Evolutionary conservation across 2,888 invertebrate genomes (phyloP).

Genomic region (Portevinia maculata): DNA sequence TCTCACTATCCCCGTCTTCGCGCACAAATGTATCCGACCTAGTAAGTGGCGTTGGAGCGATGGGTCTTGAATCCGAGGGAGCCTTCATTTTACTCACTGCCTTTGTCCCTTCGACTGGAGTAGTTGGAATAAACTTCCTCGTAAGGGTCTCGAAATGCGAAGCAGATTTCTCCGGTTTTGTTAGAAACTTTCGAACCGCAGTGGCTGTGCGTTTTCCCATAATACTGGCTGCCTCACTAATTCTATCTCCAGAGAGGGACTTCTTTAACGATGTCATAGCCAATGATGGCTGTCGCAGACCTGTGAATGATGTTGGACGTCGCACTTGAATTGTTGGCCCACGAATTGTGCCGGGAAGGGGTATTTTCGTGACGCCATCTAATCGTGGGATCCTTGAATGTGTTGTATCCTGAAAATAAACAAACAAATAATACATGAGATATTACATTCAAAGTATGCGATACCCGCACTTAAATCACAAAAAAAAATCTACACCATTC

Average conservation of each 20-base stretch:
- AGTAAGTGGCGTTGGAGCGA: slow-evolving; percentile 75
- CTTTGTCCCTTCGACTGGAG: slow-evolving; percentile 75
- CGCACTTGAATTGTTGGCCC: slow-evolving; percentile 75
- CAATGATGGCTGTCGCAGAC: slow-evolving; percentile 72
- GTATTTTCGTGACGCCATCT: slow-evolving; percentile 80
- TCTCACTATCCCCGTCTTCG: slow-evolving; percentile 76
- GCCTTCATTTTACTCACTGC: slow-evolving; percentile 61
- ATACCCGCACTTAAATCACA: slow-evolving; percentile 29
- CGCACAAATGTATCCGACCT: slow-evolving; percentile 82
- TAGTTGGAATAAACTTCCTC: slow-evolving; percentile 70
- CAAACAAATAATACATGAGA: neutral
- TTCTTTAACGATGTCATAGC: slow-evolving; percentile 77
- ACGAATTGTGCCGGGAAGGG: slow-evolving; percentile 79
- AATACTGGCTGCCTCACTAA: slow-evolving; percentile 79
- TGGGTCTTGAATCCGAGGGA: slow-evolving; percentile 31
- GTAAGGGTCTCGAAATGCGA: slow-evolving; percentile 59
- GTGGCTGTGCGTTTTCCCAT: slow-evolving; percentile 79
- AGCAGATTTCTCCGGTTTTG: slow-evolving; percentile 75
- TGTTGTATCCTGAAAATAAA: slow-evolving; percentile 79
- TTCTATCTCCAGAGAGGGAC: slow-evolving; percentile 79
- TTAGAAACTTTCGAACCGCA: slow-evolving; percentile 78
- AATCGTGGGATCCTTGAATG: slow-evolving; percentile 81
- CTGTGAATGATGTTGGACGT: slow-evolving; percentile 77
- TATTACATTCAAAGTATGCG: neutral
- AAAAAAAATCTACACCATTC: slow-evolving; percentile 53